A percentile compares a stretch with the other conserved stretches of the same genome.
These are phyloP conservation scores for Piaya cayana DNA, from an alignment of 2,113 vertebrate genomes.

Conservation along the genomic window DNA sequence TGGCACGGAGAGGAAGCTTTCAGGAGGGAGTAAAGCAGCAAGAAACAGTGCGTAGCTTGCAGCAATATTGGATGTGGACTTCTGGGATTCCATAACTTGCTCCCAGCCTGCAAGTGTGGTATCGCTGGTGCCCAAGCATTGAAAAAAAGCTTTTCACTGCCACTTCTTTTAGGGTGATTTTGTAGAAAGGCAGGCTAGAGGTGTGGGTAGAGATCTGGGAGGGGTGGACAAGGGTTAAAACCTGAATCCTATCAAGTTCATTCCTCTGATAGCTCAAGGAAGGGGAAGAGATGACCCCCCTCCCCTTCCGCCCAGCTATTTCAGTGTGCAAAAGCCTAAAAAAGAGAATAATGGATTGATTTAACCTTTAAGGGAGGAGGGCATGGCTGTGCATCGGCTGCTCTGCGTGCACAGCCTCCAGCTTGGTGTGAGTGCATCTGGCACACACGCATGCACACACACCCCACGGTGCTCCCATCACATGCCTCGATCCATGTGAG, in stretches of 20 bases:
- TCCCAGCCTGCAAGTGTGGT: background rate
- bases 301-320: background rate
- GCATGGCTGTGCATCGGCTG: rapidly evolving
- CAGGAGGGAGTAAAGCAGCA: background rate
- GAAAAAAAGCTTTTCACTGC: background rate
- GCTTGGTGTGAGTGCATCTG: rapidly evolving
- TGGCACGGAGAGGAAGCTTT: background rate
- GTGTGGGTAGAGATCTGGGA: background rate
- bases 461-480: background rate
- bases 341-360: background rate
- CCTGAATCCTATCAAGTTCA: background rate
- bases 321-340: background rate
- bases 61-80: background rate
- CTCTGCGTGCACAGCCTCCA: rapidly evolving
- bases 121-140: background rate
- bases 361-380: background rate
- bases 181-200: background rate
- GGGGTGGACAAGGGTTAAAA: background rate
- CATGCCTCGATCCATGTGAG: constrained; percentile 4
- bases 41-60: background rate
- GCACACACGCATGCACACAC: background rate
- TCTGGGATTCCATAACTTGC: rapidly evolving
- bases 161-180: background rate
- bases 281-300: background rate
- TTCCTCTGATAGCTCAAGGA: background rate